Conservation (phyloP, 2,797 vertebrate genomes). For the Arremon brunneinucha region DNA sequence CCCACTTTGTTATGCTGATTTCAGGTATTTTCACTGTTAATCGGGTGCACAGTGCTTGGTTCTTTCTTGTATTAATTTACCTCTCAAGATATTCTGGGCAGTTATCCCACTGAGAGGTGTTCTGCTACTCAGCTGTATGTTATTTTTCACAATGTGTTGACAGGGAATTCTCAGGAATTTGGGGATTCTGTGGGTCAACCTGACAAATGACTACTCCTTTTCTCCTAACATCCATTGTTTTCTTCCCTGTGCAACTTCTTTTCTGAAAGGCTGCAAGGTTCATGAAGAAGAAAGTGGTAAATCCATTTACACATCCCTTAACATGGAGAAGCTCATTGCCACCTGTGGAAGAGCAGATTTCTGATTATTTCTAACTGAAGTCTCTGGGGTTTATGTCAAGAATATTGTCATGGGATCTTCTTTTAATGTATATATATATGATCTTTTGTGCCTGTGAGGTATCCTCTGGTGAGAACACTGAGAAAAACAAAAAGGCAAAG, state of each 20-base stretch:
- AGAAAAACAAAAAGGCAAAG: background rate
- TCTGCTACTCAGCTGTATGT: background rate
- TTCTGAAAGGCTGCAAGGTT: background rate
- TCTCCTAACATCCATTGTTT: background rate
- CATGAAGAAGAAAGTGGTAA: background rate
- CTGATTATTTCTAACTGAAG: background rate
- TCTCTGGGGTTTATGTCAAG: background rate
- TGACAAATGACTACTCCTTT: background rate
- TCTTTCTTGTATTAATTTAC: conserved; percentile 32
- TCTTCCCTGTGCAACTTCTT: background rate
- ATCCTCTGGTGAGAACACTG: background rate
- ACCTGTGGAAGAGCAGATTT: background rate
- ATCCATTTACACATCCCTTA: background rate
- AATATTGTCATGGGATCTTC: background rate
- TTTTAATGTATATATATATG: background rate
- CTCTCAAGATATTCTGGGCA: background rate
- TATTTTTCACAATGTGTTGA: background rate
- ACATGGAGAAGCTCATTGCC: background rate
- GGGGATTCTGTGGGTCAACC: background rate
- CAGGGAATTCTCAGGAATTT: background rate
- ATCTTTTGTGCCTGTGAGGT: background rate
- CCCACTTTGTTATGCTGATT: conserved; percentile 60
- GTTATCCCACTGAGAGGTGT: background rate
- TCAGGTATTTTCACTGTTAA: conserved; percentile 47
- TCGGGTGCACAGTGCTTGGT: background rate